phyloP scores from a whole-genome alignment of 2,113 vertebrate genomes.

The Sula dactylatra region DNA sequence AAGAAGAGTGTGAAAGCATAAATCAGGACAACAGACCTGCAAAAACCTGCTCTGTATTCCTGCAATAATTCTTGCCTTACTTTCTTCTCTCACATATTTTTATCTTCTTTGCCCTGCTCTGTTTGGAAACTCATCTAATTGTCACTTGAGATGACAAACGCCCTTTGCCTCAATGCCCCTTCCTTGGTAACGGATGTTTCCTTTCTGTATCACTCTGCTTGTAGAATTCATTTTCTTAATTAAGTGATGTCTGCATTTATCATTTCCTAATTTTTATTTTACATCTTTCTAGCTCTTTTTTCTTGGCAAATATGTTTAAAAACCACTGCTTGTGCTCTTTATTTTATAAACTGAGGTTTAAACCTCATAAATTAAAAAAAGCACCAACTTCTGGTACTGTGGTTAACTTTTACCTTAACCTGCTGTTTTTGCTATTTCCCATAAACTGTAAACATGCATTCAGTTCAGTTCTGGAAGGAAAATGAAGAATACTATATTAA shows the following conservation, averaged over 20 bases:
- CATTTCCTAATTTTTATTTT: constrained; percentile 20
- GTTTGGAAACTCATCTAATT: constrained; percentile 53
- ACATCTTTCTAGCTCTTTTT: neutral
- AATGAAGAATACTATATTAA: neutral
- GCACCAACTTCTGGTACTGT: neutral
- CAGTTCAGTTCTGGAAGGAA: neutral
- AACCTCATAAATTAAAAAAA: neutral
- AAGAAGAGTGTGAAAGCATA: constrained; percentile 10
- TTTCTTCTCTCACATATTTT: constrained; percentile 39
- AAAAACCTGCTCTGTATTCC: neutral
- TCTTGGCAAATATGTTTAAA: neutral
- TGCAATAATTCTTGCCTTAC: neutral
- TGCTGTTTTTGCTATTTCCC: neutral
- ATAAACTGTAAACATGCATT: neutral
- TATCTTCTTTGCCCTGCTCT: neutral
- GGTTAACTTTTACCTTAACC: neutral
- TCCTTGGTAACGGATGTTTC: neutral
- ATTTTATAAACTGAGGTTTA: neutral
- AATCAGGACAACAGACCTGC: constrained; percentile 17
- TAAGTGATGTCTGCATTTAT: constrained; percentile 46
- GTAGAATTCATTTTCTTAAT: constrained; percentile 59
- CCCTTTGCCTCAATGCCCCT: neutral
- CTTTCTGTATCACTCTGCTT: neutral
- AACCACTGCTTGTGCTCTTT: neutral
- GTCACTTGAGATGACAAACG: constrained; percentile 41